Conservation (phyloP, 2,888 invertebrate genomes). For the Drosophila limbata region DNA sequence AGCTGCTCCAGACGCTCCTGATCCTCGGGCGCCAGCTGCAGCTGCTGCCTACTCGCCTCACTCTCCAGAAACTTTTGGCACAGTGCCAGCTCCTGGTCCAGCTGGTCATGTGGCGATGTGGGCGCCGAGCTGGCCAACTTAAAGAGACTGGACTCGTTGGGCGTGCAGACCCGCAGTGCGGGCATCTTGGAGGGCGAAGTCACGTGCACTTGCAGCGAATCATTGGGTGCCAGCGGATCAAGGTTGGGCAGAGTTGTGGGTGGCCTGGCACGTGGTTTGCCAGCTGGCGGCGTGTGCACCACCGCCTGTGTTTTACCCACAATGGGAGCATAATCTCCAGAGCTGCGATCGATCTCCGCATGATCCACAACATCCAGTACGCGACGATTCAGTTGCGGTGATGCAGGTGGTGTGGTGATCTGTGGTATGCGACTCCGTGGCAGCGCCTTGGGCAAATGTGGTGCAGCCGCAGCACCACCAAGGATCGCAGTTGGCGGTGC, state of each 20-base stretch:
- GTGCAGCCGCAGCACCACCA: slow-evolving; percentile 17
- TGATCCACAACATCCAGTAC: slow-evolving; percentile 52
- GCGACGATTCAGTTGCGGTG: slow-evolving; percentile 54
- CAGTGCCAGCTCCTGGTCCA: slow-evolving; percentile 57
- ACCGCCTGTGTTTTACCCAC: slow-evolving; percentile 62
- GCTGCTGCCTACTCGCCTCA: slow-evolving; percentile 44
- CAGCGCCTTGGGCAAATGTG: slow-evolving; percentile 61
- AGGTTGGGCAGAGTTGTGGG: background rate
- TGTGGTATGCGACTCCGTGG: slow-evolving; percentile 80
- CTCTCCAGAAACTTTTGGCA: slow-evolving; percentile 65
- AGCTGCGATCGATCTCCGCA: slow-evolving; percentile 41
- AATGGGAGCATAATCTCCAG: slow-evolving; percentile 66
- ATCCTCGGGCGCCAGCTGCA: slow-evolving; percentile 43
- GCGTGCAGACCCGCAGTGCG: slow-evolving; percentile 87
- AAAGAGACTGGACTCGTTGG: slow-evolving; percentile 86
- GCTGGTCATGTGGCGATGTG: slow-evolving; percentile 58
- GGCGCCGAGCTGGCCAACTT: slow-evolving; percentile 77
- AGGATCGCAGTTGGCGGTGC: slow-evolving; percentile 11
- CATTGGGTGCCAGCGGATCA: slow-evolving; percentile 72
- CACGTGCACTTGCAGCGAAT: slow-evolving; percentile 53
- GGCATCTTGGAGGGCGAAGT: slow-evolving; percentile 70
- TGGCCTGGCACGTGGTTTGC: slow-evolving; percentile 23
- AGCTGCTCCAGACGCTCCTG: slow-evolving; percentile 56
- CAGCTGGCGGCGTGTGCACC: slow-evolving; percentile 56
- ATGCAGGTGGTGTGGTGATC: slow-evolving; percentile 73